phyloP scores from a whole-genome alignment of 2,888 invertebrate genomes.

The Dynastes maya region DNA sequence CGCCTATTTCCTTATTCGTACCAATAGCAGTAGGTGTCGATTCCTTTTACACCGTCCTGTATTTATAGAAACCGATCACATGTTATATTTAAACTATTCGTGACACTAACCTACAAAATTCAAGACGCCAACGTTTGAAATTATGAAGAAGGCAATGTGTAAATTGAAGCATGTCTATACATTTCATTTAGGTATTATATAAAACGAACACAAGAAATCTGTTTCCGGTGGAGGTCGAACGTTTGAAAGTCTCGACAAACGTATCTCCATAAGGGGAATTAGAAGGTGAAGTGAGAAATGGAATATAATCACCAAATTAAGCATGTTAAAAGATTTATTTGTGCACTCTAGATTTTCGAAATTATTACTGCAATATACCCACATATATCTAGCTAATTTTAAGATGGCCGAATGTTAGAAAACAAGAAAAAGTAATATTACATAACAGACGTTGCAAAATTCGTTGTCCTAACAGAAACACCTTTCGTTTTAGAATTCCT shows the following conservation, averaged over 20 bases:
- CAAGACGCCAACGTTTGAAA: conserved; percentile 10
- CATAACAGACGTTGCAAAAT: not conserved
- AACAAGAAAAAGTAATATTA: not conserved
- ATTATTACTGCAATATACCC: too few relatives aligned
- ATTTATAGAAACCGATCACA: not conserved
- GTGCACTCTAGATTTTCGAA: not conserved
- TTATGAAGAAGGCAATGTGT: conserved; percentile 13
- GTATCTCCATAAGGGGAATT: too few relatives aligned
- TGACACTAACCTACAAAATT: conserved; percentile 30
- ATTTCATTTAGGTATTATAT: not conserved
- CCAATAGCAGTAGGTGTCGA: too few relatives aligned
- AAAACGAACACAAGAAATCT: too few relatives aligned
- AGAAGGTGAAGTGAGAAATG: too few relatives aligned
- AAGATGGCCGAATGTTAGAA: not conserved
- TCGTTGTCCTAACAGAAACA: not conserved
- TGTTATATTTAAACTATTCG: conserved; percentile 4
- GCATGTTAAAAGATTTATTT: too few relatives aligned
- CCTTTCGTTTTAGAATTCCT: conserved; percentile 5
- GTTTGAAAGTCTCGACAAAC: too few relatives aligned
- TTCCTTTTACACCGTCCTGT: too few relatives aligned
- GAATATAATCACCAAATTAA: too few relatives aligned
- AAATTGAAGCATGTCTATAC: conserved; percentile 4
- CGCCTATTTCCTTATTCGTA: too few relatives aligned
- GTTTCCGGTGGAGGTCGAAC: too few relatives aligned
- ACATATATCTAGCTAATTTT: too few relatives aligned